Base-by-base conservation (phyloP, 2,888 invertebrate genomes). In the Hypolimnas misippus region DNA sequence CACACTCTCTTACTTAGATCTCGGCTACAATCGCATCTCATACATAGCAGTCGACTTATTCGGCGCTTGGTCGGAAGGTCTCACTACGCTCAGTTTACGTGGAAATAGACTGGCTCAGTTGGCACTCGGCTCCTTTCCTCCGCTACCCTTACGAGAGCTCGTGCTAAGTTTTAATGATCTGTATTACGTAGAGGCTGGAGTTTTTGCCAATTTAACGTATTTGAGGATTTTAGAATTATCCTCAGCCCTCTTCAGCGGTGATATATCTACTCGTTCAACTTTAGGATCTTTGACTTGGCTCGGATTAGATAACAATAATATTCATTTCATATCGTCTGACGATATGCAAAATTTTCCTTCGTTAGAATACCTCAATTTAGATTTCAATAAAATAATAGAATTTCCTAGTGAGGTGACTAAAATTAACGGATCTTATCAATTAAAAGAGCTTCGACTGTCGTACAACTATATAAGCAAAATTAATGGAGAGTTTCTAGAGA, bases 121-220 rank as follows among this genome's bases (percentile, higher is more conserved):
- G 19, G 91, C 93, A 46, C 85, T 92, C n/a, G 93, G 93, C 57
- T 92, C 94, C 3, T 96, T 97, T 76, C 92, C 93, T 52, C 87
- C 96, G n/a, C 93, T 94, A 10, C 94, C 95, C 66, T 92, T 98
- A 62, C 95, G 95, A 63, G 97, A 97, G 83, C 93, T 98, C 12
- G 95, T 96, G 76, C 88, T 98, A 56, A 97, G 97, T 72, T 97
- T 97, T 81, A 98, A 98, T 80, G 95, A 96, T 69, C 93, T 98
- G 54, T 93, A 94, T 63, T 94, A 94, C 68, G 93, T 98, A 56
- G 95, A 96, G 72, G 92, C 93, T 0, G 93, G 94, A 69, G 94
- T 96, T 0, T 96, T 98, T 76, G 87, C 92, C 25, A 95, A 95
- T 63, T 91, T 97, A 19, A 94, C 95, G 4, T 89, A 93, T 19